These are phyloP conservation scores for Origma solitaria DNA, from an alignment of 2,113 vertebrate genomes.

Conservation along the genomic window DNA sequence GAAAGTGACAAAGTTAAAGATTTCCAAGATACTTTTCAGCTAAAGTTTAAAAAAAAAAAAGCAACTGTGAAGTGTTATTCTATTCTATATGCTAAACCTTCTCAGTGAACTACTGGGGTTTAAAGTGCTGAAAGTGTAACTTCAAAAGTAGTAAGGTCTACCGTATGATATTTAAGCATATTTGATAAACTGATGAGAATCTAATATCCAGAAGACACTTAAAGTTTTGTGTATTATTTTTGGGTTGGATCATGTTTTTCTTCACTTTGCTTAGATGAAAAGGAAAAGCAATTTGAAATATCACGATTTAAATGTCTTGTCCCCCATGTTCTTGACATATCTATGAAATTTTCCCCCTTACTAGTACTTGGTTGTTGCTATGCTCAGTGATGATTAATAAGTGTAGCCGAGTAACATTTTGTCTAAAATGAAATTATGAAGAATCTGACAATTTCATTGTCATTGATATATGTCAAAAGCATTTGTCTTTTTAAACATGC, in stretches of 20 bases:
- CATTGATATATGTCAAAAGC: not conserved
- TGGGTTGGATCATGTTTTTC: not conserved
- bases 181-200: not conserved
- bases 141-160: not conserved
- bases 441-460: not conserved
- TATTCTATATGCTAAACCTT: not conserved
- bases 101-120: not conserved
- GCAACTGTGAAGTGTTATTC: not conserved
- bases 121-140: not conserved
- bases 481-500: not conserved
- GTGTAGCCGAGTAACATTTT: not conserved
- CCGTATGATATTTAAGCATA: not conserved
- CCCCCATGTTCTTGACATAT: not conserved
- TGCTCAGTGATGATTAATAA: not conserved
- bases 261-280: not conserved
- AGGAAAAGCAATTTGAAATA: not conserved
- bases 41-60: not conserved
- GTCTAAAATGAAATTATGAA: not conserved
- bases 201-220: not conserved
- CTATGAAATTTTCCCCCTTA: not conserved
- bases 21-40: not conserved
- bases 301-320: not conserved
- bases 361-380: not conserved
- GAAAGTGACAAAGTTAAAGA: not conserved
- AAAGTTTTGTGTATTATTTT: not conserved